Percentiles rank a stretch among this genome's conserved stretches.
Conservation (phyloP, 2,888 invertebrate species). For the Tenthredo scrophulariae region DNA sequence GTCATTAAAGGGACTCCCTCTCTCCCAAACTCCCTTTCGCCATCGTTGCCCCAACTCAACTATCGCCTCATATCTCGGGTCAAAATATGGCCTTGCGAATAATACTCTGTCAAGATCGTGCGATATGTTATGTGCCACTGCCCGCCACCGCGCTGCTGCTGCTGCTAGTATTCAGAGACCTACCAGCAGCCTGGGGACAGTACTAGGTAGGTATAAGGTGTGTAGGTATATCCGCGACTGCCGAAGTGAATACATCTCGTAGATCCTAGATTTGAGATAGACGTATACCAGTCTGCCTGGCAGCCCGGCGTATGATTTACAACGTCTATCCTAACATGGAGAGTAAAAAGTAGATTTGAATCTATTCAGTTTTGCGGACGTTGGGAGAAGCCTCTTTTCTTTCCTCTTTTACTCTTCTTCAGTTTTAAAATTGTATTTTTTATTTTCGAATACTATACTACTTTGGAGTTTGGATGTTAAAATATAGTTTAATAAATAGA, state of each 20-base stretch:
- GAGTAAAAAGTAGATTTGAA: constrained; percentile 31
- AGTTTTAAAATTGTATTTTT: not conserved
- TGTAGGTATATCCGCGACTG: constrained; percentile 18
- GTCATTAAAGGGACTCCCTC: constrained; percentile 49
- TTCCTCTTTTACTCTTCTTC: not conserved
- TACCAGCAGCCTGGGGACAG: not conserved
- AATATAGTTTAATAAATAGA: not conserved
- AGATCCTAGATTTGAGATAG: constrained; percentile 49
- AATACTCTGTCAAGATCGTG: constrained; percentile 54
- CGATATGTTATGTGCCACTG: constrained; percentile 48
- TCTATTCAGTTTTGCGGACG: constrained; percentile 48
- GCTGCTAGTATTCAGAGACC: constrained; percentile 2
- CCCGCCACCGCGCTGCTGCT: constrained; percentile 30
- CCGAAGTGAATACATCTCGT: constrained; percentile 50
- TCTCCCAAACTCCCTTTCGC: constrained; percentile 54
- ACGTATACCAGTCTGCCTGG: constrained; percentile 3
- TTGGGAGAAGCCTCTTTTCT: not conserved
- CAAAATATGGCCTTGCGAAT: constrained; percentile 62
- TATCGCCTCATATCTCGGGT: constrained; percentile 56
- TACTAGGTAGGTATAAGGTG: constrained; percentile 18
- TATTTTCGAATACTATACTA: not conserved
- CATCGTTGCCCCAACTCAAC: constrained; percentile 41
- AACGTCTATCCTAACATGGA: constrained; percentile 26
- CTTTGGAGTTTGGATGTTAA: not conserved
- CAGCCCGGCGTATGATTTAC: constrained; percentile 38